Evolutionary conservation across 2,113 vertebrate species (phyloP).

Genomic region (Pseudopipra pipra): DNA sequence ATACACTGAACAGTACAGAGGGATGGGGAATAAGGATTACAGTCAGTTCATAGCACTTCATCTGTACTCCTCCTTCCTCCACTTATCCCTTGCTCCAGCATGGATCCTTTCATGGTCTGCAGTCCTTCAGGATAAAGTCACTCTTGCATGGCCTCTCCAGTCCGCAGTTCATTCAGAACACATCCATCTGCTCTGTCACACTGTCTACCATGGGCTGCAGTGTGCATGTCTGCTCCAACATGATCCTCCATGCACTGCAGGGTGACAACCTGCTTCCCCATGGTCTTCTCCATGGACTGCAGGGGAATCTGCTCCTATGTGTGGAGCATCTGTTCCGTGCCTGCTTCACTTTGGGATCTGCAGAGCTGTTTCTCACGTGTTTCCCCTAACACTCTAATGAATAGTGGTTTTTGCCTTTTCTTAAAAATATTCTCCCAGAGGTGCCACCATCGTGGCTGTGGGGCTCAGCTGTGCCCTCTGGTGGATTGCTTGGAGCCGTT

Average conservation of each 20-base stretch:
- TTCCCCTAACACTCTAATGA: background rate
- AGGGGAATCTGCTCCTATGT: background rate
- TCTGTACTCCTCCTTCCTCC: background rate
- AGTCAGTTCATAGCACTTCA: background rate
- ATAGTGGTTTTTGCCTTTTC: background rate
- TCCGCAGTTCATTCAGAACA: background rate
- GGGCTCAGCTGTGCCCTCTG: fast-evolving
- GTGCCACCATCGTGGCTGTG: fast-evolving
- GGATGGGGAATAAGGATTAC: background rate
- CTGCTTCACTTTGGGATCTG: background rate
- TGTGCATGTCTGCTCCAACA: background rate
- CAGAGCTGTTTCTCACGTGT: background rate
- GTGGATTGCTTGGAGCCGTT: background rate
- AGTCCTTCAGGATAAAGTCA: background rate
- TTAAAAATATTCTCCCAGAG: background rate
- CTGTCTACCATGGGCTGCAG: background rate
- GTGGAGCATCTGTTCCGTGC: background rate
- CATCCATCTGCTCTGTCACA: background rate
- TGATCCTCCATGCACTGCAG: background rate
- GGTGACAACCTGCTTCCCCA: background rate
- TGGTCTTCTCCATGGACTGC: background rate
- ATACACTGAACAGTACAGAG: background rate
- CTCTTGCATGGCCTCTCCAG: background rate
- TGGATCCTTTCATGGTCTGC: background rate
- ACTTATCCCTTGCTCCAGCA: background rate